A percentile compares a stretch with the other conserved stretches of the same genome.
These are phyloP conservation scores for Globia sparganii DNA, from an alignment of 2,888 invertebrate species.

Conservation along the genomic window DNA sequence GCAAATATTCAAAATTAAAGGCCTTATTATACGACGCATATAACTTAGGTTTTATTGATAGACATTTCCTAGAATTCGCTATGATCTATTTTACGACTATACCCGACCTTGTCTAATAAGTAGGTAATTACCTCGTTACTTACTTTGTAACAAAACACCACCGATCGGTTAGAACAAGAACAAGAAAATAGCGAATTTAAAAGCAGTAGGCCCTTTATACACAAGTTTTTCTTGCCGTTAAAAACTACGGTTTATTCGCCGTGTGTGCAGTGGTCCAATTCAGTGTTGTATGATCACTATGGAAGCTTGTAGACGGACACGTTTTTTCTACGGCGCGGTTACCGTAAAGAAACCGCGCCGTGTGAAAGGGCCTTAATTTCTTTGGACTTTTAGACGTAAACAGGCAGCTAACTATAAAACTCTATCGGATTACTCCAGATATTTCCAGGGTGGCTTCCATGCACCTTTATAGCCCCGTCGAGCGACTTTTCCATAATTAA, in stretches of 20 bases:
- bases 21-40: background rate
- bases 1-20: background rate
- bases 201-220: background rate
- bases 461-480: slow-evolving; percentile 44
- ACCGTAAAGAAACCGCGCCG: background rate
- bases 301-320: too few species aligned
- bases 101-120: background rate
- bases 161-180: background rate
- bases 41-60: background rate
- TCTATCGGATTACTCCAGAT: slow-evolving; percentile 13
- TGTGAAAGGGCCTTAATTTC: background rate
- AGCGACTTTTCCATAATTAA: slow-evolving; percentile 70
- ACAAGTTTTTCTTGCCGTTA: background rate
- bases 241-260: background rate
- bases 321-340: too few species aligned
- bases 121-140: background rate
- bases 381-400: slow-evolving; percentile 1
- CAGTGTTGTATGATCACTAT: too few species aligned
- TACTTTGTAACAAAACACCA: background rate
- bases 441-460: slow-evolving; percentile 49
- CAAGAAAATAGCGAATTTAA: background rate
- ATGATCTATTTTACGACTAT: slow-evolving; percentile 3
- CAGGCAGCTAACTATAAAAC: slow-evolving; percentile 2
- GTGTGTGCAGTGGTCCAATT: too few species aligned
- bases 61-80: background rate